phyloP scores from a whole-genome alignment of 2,797 vertebrate genomes.

The Coreius guichenoti region DNA sequence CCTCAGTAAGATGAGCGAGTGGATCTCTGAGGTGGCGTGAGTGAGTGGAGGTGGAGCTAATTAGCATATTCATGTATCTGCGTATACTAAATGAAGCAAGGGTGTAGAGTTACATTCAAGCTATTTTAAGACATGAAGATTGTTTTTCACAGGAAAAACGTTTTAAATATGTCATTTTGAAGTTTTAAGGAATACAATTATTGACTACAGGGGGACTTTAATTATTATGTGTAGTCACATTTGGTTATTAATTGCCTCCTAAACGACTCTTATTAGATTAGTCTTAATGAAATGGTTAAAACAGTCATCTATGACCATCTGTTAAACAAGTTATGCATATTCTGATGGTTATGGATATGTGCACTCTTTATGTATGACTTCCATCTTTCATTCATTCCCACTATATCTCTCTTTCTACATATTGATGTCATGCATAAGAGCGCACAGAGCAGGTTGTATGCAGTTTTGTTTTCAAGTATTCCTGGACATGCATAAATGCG shows the following conservation, averaged over 20 bases:
- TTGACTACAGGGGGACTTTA: too few relatives aligned
- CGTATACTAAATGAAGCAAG: too few relatives aligned
- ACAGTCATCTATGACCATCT: constrained; percentile 49
- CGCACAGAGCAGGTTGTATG: constrained; percentile 5
- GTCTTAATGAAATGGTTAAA: constrained; percentile 37
- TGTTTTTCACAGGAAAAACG: too few relatives aligned
- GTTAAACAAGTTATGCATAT: constrained; percentile 47
- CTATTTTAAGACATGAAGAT: too few relatives aligned
- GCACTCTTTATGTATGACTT: constrained; percentile 18
- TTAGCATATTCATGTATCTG: too few relatives aligned
- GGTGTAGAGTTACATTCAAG: too few relatives aligned
- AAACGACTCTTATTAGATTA: constrained; percentile 15
- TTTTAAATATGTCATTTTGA: too few relatives aligned
- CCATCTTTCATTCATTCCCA: constrained; percentile 38
- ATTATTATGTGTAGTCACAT: neutral
- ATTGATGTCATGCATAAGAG: constrained; percentile 33
- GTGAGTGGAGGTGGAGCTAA: too few relatives aligned
- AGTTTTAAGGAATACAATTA: too few relatives aligned
- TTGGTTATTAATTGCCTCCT: neutral
- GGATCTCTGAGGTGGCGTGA: too few relatives aligned
- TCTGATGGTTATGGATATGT: constrained; percentile 17
- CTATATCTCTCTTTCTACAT: constrained; percentile 3
- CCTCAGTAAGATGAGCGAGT: too few relatives aligned
- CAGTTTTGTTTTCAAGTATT: constrained; percentile 50
- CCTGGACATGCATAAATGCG: constrained; percentile 49